Conservation (phyloP, 64 coral and sea anemone genomes). For the Pocillopora verrucosa region DNA sequence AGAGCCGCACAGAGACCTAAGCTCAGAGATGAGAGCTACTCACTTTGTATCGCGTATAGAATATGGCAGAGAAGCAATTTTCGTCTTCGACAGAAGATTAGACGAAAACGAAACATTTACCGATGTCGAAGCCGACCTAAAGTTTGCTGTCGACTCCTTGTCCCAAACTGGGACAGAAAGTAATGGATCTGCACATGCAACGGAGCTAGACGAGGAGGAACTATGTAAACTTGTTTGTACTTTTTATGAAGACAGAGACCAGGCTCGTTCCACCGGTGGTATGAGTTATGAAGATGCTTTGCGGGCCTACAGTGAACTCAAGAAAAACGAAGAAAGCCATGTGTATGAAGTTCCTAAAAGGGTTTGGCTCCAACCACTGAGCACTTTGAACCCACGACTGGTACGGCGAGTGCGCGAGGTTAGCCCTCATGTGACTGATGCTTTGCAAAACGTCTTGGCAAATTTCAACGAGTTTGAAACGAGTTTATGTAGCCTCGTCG, state of each 20-base stretch:
- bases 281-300: not conserved
- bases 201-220: not conserved
- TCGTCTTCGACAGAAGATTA: not conserved
- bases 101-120: not conserved
- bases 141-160: not conserved
- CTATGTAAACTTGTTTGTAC: not conserved
- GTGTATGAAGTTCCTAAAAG: not conserved
- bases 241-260: not conserved
- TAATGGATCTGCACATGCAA: too few species aligned
- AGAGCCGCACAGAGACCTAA: not conserved
- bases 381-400: not conserved
- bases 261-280: not conserved
- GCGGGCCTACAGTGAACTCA: not conserved
- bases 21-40: not conserved
- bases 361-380: not conserved
- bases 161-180: not conserved
- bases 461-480: not conserved
- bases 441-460: not conserved
- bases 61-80: not conserved
- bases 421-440: not conserved
- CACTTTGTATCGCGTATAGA: slow-evolving; percentile 13
- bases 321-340: not conserved
- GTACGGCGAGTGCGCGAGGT: not conserved
- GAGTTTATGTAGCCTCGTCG: not conserved
- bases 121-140: not conserved